A percentile compares a stretch with the other conserved stretches of the same genome.
Evolutionary conservation across 2,888 invertebrate genomes (phyloP).

Genomic region (Agonopterix alstromeriana): DNA sequence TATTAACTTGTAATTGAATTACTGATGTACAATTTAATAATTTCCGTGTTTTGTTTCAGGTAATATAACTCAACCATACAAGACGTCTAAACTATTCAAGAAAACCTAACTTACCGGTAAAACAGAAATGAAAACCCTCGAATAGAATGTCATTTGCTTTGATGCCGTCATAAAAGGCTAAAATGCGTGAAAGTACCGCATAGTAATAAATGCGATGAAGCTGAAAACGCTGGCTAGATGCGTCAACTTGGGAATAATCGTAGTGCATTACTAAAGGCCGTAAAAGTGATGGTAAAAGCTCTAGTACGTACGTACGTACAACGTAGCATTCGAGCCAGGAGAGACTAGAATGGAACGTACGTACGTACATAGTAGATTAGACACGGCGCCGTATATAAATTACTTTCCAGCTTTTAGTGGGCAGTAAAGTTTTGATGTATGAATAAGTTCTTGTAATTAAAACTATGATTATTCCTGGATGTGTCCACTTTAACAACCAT

Average conservation of each 20-base stretch:
- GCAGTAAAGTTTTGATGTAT: too few relatives aligned
- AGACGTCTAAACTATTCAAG: neutral
- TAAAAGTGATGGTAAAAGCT: too few relatives aligned
- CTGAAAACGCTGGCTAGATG: constrained; percentile 17
- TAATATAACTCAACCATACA: neutral
- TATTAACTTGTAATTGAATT: neutral
- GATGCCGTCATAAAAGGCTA: constrained; percentile 21
- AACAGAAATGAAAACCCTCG: constrained; percentile 15
- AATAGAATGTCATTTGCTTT: constrained; percentile 25
- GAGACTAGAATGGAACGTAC: too few relatives aligned
- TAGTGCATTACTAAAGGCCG: constrained; percentile 2
- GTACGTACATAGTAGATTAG: too few relatives aligned
- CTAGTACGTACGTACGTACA: too few relatives aligned
- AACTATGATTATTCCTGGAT: too few relatives aligned
- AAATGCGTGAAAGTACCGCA: constrained; percentile 25
- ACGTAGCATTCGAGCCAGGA: too few relatives aligned
- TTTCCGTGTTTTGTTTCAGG: constrained; percentile 2
- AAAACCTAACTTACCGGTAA: neutral
- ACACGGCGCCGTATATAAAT: too few relatives aligned
- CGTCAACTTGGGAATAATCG: constrained; percentile 22
- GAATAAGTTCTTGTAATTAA: too few relatives aligned
- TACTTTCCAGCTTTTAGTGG: too few relatives aligned
- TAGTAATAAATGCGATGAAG: constrained; percentile 23
- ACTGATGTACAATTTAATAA: neutral
- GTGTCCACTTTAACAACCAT: too few relatives aligned